Conservation (phyloP, 2,113 vertebrate genomes). For the Eretmochelys imbricata region DNA sequence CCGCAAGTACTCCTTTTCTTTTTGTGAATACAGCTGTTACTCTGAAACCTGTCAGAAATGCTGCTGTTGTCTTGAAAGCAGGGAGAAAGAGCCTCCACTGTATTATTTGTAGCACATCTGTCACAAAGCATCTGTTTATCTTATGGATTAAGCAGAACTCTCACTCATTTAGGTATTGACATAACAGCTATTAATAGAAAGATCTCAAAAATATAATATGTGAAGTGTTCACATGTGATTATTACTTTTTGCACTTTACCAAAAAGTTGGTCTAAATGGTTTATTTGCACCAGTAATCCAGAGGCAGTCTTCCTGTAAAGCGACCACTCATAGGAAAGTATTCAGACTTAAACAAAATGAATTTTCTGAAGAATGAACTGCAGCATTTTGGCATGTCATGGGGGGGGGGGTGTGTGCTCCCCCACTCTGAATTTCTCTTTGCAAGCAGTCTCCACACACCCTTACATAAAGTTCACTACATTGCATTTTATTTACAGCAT, state of each 20-base stretch:
- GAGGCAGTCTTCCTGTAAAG: not conserved
- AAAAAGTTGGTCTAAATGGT: not conserved
- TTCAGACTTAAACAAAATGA: not conserved
- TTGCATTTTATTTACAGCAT: not conserved
- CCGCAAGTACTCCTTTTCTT: no score
- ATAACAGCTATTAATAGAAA: not conserved
- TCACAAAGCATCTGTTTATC: not conserved
- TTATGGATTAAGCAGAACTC: not conserved
- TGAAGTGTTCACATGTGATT: not conserved
- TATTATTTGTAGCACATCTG: not conserved
- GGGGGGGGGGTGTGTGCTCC: not conserved
- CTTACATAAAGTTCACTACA: not conserved
- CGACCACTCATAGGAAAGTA: not conserved
- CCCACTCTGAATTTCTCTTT: not conserved
- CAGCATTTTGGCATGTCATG: not conserved
- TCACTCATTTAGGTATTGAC: not conserved
- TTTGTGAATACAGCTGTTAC: no score
- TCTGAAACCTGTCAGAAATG: not conserved
- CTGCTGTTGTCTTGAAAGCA: not conserved
- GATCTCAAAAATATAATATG: not conserved
- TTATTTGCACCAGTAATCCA: not conserved
- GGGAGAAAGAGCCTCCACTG: fast-evolving
- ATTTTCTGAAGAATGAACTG: not conserved
- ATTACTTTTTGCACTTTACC: not conserved
- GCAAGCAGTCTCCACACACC: not conserved